These are phyloP conservation scores for Oasisia sp. DNA, from an alignment of 2,888 invertebrate genomes.

Conservation along the genomic window DNA sequence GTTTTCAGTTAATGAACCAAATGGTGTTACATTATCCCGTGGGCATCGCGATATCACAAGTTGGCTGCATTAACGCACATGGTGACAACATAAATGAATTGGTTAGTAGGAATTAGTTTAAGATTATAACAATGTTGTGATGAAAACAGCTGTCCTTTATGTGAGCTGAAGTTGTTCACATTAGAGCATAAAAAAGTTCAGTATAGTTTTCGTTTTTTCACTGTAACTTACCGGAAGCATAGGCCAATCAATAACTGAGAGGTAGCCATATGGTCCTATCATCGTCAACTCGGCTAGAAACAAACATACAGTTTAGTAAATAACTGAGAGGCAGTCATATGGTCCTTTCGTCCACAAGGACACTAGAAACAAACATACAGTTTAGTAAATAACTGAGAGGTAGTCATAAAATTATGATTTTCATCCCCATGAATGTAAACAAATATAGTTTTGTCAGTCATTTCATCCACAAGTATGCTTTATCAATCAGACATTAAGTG, in stretches of 20 bases:
- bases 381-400: constrained; percentile 85
- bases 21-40: too few relatives aligned
- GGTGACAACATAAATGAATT: too few relatives aligned
- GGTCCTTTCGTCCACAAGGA: background rate
- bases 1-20: too few relatives aligned
- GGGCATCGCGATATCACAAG: too few relatives aligned
- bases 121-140: too few relatives aligned
- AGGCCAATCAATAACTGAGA: constrained; percentile 91
- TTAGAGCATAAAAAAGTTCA: background rate
- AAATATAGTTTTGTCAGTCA: constrained; percentile 67
- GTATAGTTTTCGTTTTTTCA: background rate
- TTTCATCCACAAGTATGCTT: background rate
- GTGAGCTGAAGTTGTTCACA: background rate
- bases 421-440: constrained; percentile 73
- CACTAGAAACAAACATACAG: background rate
- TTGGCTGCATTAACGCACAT: too few relatives aligned
- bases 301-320: constrained; percentile 80
- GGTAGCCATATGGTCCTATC: constrained; percentile 80
- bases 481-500: constrained; percentile 66
- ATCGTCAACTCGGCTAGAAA: constrained; percentile 71
- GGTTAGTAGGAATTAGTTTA: too few relatives aligned
- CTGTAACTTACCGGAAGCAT: constrained; percentile 76
- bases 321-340: constrained; percentile 84
- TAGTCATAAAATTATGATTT: constrained; percentile 78
- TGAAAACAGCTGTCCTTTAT: too few relatives aligned